A percentile compares a stretch with the other conserved stretches of the same genome.
Evolutionary conservation across 2,888 invertebrate genomes (phyloP).

Genomic region (Helleia helle): DNA sequence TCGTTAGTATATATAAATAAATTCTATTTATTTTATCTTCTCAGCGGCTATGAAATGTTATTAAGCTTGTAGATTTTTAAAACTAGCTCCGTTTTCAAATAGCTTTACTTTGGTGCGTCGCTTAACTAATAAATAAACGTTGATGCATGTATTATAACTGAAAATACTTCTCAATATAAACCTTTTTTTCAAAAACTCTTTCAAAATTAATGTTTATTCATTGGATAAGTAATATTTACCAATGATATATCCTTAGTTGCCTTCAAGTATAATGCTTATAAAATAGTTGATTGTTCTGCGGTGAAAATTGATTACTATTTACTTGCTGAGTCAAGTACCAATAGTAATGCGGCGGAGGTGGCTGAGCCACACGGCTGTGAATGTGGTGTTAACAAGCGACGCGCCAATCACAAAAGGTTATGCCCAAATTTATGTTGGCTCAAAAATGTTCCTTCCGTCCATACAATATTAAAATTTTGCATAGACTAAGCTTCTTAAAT

Average conservation of each 20-base stretch:
- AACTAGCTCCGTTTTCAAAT: constrained; percentile 42
- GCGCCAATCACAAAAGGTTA: constrained; percentile 30
- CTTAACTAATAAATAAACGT: constrained; percentile 15
- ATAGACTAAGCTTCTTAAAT: constrained; percentile 50
- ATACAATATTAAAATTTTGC: constrained; percentile 46
- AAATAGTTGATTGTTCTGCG: too few species aligned
- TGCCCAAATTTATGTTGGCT: constrained; percentile 42
- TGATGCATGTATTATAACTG: too few species aligned
- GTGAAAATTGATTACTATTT: too few species aligned
- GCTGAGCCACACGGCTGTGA: constrained; percentile 10
- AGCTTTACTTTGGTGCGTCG: constrained; percentile 41
- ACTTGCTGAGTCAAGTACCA: too few species aligned
- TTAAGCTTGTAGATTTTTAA: constrained; percentile 34
- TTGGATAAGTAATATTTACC: too few species aligned
- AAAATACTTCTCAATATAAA: too few species aligned
- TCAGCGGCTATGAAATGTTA: constrained; percentile 38
- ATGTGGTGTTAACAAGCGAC: constrained; percentile 26
- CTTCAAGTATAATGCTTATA: too few species aligned
- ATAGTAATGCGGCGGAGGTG: too few species aligned
- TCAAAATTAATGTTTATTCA: too few species aligned
- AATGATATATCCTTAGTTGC: too few species aligned
- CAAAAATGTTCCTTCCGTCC: constrained; percentile 67
- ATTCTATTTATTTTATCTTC: constrained; percentile 40
- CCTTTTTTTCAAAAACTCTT: too few species aligned
- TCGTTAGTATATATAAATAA: constrained; percentile 20